Conservation (phyloP, 2,888 invertebrate genomes). For the Caenorhabditis sp. region DNA sequence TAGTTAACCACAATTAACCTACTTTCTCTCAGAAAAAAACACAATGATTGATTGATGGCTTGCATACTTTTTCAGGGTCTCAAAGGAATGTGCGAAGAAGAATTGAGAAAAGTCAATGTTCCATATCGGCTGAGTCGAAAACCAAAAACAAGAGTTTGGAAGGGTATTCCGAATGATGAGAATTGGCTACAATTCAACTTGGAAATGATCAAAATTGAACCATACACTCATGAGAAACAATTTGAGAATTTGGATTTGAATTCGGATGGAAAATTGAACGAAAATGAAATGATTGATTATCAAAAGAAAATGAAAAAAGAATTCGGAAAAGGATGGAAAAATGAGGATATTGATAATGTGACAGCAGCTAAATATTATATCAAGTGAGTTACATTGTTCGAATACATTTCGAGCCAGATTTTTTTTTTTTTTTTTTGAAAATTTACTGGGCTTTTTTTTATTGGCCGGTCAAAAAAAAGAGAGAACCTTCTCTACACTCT, state of each 20-base stretch:
- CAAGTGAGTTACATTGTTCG: constrained; percentile 49
- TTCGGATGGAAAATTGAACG: constrained; percentile 57
- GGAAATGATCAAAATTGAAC: constrained; percentile 62
- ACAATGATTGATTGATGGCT: constrained; percentile 9
- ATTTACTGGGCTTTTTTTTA: no score
- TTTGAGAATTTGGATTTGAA: constrained; percentile 66
- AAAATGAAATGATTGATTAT: constrained; percentile 51
- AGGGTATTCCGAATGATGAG: constrained; percentile 69
- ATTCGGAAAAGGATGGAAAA: constrained; percentile 69
- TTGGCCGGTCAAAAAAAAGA: no score
- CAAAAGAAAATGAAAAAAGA: constrained; percentile 62
- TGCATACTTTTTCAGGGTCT: constrained; percentile 46
- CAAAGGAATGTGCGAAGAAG: constrained; percentile 66
- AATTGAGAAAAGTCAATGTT: constrained; percentile 66
- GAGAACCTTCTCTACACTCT: no score
- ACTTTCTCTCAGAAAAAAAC: no score
- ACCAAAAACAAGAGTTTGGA: constrained; percentile 70
- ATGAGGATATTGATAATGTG: constrained; percentile 68
- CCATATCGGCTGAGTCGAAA: constrained; percentile 68
- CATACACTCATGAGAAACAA: constrained; percentile 57
- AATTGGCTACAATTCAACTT: constrained; percentile 69
- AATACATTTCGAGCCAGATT: no score
- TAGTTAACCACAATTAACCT: constrained; percentile 10
- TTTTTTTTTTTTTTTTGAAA: no score
- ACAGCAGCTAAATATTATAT: constrained; percentile 66